Evolutionary conservation across 1,140 invertebrate species (phyloP), one percentile per base, ranked within the genome.

Genomic region (Zaprionus kolodkinae): DNA sequence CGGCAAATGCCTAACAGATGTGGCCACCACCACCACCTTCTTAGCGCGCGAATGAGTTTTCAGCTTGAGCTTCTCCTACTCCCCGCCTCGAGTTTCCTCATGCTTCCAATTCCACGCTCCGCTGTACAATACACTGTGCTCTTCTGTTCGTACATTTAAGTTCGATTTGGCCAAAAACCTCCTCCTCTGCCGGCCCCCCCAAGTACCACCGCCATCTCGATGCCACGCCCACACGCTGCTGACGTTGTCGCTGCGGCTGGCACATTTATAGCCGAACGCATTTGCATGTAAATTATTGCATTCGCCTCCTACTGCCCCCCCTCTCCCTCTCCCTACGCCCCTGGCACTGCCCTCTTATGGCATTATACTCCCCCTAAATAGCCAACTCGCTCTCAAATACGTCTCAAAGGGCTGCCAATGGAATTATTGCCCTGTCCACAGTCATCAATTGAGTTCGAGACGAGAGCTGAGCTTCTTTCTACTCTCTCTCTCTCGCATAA

Each of bases 271-370:
- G 82, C 75, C 82, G 59, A 81, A 81, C 82, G 82, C 82, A 85
- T 85, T 85, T 85, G 78, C 82, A 85, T 85, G 82, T 85, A 85
- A 85, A 85, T 85, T 86, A 85, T 85, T 85, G 82, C 78, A 85
- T 85, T 81, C 81, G 63, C 54, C 54, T 55, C 15, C 62, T 13
- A 15, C 59, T 33, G 3, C 30, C 33, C 10, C 5, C 33, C 17
- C 4, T 17, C 6, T 12, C 21, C n/a, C 33, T 35, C n/a, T 17
- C 38, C 13, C 21, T 5, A 13, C 9, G 27, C 27, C 27, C 27
- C 27, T 30, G 27, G 27, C 27, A 30, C 27, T 30, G 27, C 30
- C 6, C n/a, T 4, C 27, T 30, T n/a, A 21, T 5, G 38, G 12
- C 12, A 50, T 50, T 12, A 50, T 50, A 50, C 48, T 11, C 13